Evolutionary conservation across 1,140 invertebrate species (phyloP), one percentile per base, ranked within the genome.

Genomic region (Anagrus nilaparvatae): DNA sequence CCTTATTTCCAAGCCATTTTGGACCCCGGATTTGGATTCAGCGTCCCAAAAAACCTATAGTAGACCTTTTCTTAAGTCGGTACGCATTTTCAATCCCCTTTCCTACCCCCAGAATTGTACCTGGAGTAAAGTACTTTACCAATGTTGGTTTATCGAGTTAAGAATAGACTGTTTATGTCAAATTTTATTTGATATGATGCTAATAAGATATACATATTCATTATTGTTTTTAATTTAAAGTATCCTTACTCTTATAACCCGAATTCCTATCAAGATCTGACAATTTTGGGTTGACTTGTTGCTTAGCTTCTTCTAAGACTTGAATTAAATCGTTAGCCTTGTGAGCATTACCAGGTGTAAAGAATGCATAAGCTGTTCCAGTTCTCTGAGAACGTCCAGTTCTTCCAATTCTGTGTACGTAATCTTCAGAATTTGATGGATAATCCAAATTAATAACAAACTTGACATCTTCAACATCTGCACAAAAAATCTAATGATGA

Each of bases 401-500:
- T 47, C 89, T 75, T 3, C 89, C 89, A 61, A 93, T 93, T 46
- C 89, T 77, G 57, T 93, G 89, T 40, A 93, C 84, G 69, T 93
- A 93, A 64, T 93, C 88, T 67, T 93, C 89, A 12, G 84, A 85
- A 58, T 82, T 84, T 57, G 81, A 84, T 14, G 89, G 88, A 66
- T 89, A 92, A 65, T 93, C 89, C 72, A 82, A 87, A 72, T 93
- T 93, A 64, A 93, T 86, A 45, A 93, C 88, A 78, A 85, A 89
- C 66, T 88, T 89, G 60, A 92, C 85, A 69, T 92, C 87, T 54
- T 87, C 82, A 58, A 92, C 87, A 75, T 92, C 87, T 89, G 65
- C 45, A 59, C 45, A 55, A 61, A 55, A 49, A 38, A 14, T 24
- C n/a, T 29, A 31, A 20, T 57, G 38, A 60, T 29, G 50, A 49